Evolutionary conservation across 2,113 vertebrate genomes (phyloP), one percentile per base, ranked within the genome.

Genomic region (Podocnemis expansa): DNA sequence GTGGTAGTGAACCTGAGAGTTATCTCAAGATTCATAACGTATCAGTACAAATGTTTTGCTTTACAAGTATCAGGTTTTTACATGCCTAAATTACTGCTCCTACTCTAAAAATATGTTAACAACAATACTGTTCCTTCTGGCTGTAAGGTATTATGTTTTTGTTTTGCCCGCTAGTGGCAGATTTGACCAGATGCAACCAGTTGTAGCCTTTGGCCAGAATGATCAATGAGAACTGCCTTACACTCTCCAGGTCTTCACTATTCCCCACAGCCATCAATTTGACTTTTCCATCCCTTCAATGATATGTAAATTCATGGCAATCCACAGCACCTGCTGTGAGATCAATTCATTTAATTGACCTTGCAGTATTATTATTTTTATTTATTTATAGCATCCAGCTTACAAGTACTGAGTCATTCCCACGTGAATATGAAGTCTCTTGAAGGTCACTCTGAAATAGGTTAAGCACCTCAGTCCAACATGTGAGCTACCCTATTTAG

Each of bases 341-440:
- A n/a, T 27, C 11, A 34, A 52, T 31, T 79, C 83, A 89, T 94
- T 67, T 60, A 49, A n/a, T 31, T 70, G 38, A 86, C 78, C 27
- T 88, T 51, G 60, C 80, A 91, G 58, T 89, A 80, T 90, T 93
- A 88, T 93, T 58, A 19, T 87, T 17, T 79, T 82, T 85, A 41
- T 81, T 83, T 78, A 52, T 52, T 52, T 52, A 52, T 52, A 16
- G 34, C 73, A 21, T 75, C 34, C n/a, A 4, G 21, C 70, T 81
- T 89, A 82, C 25, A 81, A 34, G 13, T 47, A 29, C 3, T 4
- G 16, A 21, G 27, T 9, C 3, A 82, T 89, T 85, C 41, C 43
- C 70, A 67, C 82, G 49, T 47, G 60, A 83, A 94, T 89, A 89
- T 75, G 4, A 11, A 51, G 38, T 29, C n/a, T 89, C 38, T 17